A percentile compares a stretch with the other conserved stretches of the same genome.
These are phyloP conservation scores for Urosaurus nigricauda DNA, from an alignment of 2,797 vertebrate genomes.

Conservation along the genomic window DNA sequence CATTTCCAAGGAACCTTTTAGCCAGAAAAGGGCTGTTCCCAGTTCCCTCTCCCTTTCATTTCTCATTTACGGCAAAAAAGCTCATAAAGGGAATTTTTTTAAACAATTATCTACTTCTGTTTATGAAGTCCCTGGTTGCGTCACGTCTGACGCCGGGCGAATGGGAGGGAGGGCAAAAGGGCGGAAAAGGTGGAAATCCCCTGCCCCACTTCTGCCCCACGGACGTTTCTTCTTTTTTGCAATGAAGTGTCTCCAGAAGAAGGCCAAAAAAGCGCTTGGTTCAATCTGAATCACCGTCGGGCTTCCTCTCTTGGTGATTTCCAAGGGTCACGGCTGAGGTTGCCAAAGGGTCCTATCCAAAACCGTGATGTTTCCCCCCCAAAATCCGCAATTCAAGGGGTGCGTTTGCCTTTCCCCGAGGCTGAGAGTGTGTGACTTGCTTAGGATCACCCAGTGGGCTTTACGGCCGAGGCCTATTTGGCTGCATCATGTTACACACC, in stretches of 20 bases:
- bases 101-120: slow-evolving; percentile 38
- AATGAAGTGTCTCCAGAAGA: slow-evolving; percentile 28
- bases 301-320: slow-evolving; percentile 42
- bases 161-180: neutral
- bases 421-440: neutral
- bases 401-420: neutral
- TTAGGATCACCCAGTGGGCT: too few species aligned
- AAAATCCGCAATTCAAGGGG: too few species aligned
- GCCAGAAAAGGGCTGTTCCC: slow-evolving; percentile 18
- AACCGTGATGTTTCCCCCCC: rapidly evolving
- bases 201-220: neutral
- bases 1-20: slow-evolving; percentile 25
- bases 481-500: too few species aligned
- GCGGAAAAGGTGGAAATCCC: slow-evolving; percentile 21
- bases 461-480: too few species aligned
- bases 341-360: neutral
- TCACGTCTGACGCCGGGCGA: neutral
- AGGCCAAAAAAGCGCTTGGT: neutral
- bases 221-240: slow-evolving; percentile 9
- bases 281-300: neutral
- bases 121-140: slow-evolving; percentile 33
- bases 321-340: neutral
- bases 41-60: slow-evolving; percentile 36
- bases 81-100: slow-evolving; percentile 7
- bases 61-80: slow-evolving; percentile 56